Evolutionary conservation across 2,113 vertebrate genomes (phyloP), one percentile per base, ranked within the genome.

Genomic region (Oryzias celebensis): DNA sequence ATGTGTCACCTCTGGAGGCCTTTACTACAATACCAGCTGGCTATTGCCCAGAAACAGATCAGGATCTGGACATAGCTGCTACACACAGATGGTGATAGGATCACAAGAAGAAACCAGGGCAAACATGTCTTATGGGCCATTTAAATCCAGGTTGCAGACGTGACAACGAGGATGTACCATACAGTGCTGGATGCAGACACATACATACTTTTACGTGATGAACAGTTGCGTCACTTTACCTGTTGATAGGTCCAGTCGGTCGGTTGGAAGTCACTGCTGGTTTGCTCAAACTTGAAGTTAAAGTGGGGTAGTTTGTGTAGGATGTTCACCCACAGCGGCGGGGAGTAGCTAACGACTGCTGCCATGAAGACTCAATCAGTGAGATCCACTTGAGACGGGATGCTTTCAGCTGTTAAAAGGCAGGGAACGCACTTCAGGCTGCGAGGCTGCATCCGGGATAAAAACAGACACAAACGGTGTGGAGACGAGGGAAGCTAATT

Each of bases 301-400:
- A 97, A 90, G 81, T 96, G 96, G 45, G 96, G 96, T 60, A 98
- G 90, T 77, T 94, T 93, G 92, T 98, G 96, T 14, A 98, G 86
- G 17, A 98, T 91, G 84, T 86, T 96, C 64, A 95, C 96, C 96
- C 96, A 98, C 96, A 96, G 97, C 8, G 96, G 96, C 52, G 96
- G 94, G 73, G 93, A 91, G 83, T 95, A 98, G 90, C 92, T 95
- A 51, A 96, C 94, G 52, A 95, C 95, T 20, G 94, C 93, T 83
- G 95, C 95, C 93, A 94, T 94, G 67, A 69, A 79, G 52, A 70
- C 56, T 1, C n/a, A 31, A 62, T 63, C 62, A 71, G 44, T 15
- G 67, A 48, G 52, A 18, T 68, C 52, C 52, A 23, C 59, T 77
- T 61, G 62, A 52, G 55, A 24, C 4, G 49, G 53, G 71, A 73